Percentiles rank a stretch among this genome's conserved stretches.
These are phyloP conservation scores for Tenthredo livida DNA, from an alignment of 2,888 invertebrate species.

Conservation along the genomic window DNA sequence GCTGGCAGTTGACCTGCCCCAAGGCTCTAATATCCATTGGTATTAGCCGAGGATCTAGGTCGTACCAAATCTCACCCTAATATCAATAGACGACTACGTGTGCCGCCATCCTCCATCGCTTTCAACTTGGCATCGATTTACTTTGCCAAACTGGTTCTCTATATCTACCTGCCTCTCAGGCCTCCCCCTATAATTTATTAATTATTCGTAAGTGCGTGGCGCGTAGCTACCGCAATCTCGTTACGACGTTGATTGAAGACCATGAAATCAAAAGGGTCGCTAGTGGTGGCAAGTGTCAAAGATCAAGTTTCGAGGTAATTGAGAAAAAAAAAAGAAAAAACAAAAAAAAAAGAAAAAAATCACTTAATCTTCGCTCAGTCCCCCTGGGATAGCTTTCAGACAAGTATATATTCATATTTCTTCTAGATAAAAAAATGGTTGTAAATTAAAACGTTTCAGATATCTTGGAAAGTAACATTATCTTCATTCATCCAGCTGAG, in stretches of 20 bases:
- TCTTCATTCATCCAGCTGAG: not conserved
- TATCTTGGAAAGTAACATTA: not conserved
- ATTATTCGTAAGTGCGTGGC: slow-evolving; percentile 49
- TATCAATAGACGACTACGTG: slow-evolving; percentile 37
- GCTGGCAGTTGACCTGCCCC: slow-evolving; percentile 58
- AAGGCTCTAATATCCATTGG: slow-evolving; percentile 58
- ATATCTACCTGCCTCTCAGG: slow-evolving; percentile 12
- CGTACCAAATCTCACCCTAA: slow-evolving; percentile 51
- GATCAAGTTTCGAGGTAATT: slow-evolving; percentile 41
- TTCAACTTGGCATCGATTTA: slow-evolving; percentile 47
- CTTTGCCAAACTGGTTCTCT: slow-evolving; percentile 31
- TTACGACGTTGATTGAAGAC: slow-evolving; percentile 51
- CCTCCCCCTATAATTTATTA: slow-evolving; percentile 47
- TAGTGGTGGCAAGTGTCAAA: slow-evolving; percentile 36
- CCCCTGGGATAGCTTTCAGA: not conserved
- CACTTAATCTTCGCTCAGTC: slow-evolving; percentile 6
- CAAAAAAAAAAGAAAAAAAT: not conserved
- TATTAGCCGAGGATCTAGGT: slow-evolving; percentile 59
- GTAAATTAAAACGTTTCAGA: not conserved
- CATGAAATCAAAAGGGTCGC: slow-evolving; percentile 30
- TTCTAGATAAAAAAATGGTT: not conserved
- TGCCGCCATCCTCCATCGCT: slow-evolving; percentile 9
- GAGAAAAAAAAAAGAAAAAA: not conserved
- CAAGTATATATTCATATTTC: not conserved
- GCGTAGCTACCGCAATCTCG: slow-evolving; percentile 45